phyloP scores from a whole-genome alignment of 2,113 vertebrate species.

The Lonchura striata region DNA sequence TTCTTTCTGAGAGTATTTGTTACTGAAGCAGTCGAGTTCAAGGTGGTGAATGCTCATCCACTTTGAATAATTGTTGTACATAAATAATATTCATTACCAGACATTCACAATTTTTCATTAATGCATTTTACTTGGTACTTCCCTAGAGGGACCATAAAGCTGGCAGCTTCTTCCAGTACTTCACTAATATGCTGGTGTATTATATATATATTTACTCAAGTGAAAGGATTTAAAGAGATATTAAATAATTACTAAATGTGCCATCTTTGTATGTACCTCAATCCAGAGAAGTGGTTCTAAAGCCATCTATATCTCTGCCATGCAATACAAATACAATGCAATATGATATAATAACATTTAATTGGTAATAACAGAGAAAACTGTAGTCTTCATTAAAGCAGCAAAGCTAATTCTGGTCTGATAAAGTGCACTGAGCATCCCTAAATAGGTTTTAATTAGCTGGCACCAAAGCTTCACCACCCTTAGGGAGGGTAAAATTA shows the following conservation, averaged over 20 bases:
- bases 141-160: slow-evolving; percentile 26
- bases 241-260: background rate
- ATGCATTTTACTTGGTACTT: slow-evolving; percentile 52
- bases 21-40: slow-evolving; percentile 36
- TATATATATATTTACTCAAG: background rate
- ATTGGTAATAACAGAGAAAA: slow-evolving; percentile 68
- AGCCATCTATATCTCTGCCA: background rate
- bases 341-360: slow-evolving; percentile 59
- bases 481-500: slow-evolving; percentile 74
- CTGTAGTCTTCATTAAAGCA: slow-evolving; percentile 65
- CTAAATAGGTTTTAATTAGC: slow-evolving; percentile 79
- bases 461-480: slow-evolving; percentile 67
- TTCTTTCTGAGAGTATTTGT: slow-evolving; percentile 46
- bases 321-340: slow-evolving; percentile 26
- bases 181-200: slow-evolving; percentile 1
- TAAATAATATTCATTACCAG: slow-evolving; percentile 54
- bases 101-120: slow-evolving; percentile 47
- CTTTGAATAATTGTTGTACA: slow-evolving; percentile 57
- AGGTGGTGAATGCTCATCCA: slow-evolving; percentile 5
- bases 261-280: background rate
- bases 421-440: slow-evolving; percentile 70
- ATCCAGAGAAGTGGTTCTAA: background rate
- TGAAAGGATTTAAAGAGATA: slow-evolving; percentile 24
- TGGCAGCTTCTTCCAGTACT: background rate
- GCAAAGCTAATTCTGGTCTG: slow-evolving; percentile 67